Evolutionary conservation across 2,888 invertebrate genomes (phyloP), one percentile per base, ranked within the genome.

Genomic region (Cataglyphis cursor): DNA sequence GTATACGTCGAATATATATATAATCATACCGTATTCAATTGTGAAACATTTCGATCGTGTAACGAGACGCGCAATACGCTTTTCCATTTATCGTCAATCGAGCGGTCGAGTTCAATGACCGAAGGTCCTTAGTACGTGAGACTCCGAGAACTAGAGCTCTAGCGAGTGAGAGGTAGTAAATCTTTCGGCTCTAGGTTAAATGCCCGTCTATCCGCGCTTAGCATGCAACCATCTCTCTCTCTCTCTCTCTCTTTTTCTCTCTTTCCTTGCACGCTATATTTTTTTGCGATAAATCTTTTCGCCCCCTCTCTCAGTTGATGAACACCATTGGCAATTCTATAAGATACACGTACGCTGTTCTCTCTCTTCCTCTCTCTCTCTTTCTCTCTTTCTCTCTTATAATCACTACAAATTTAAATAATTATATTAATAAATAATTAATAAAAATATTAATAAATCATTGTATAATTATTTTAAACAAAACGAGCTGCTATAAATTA

Each of bases 101-200:
- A 61, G 28, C 66, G 24, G 51, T 74, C 35, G 73, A 59, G 78
- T 82, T 82, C 72, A 44, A 82, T 15, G 78, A 82, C 84, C 76
- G 76, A 76, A 76, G 72, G 76, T 76, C 38, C 64, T 84, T 82
- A 48, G 10, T 57, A 24, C 18, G 15, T 9, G 81, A 64, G 48
- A 73, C 64, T 62, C 41, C 38, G 74, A 48, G n/a, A 84, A 73
- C 76, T 75, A 64, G 82, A 76, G 64, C 65, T 84, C 44, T 6
- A 48, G 28, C 59, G 65, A 83, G 81, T 83, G 81, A 83, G 73
- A 81, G 73, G 54, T 35, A 24, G 54, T 81, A 61, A 68, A 84
- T 84, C 74, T 81, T 84, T 81, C 6, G 74, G 57, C 61, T 81
- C 62, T 74, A 66, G 61, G 68, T 84, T 81, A 76, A 83, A 83